A percentile compares a stretch with the other conserved stretches of the same genome.
Conservation (phyloP, 2,888 invertebrate genomes). For the Polymixis lichenea region DNA sequence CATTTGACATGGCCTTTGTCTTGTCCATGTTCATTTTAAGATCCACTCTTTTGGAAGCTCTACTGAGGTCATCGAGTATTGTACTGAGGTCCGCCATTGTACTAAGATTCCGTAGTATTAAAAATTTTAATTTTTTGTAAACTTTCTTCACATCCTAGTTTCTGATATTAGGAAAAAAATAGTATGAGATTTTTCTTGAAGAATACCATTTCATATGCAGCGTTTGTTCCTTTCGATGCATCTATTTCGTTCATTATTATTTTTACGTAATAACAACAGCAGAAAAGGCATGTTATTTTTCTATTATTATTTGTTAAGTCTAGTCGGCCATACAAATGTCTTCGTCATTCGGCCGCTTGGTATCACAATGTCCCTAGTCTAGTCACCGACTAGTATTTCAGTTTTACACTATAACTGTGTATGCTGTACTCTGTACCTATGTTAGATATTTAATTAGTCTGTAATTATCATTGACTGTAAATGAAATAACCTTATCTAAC, state of each 20-base stretch:
- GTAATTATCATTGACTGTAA: conserved; percentile 64
- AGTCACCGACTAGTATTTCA: conserved; percentile 72
- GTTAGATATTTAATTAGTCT: conserved; percentile 67
- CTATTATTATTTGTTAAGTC: neutral
- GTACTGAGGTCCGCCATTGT: too few relatives aligned
- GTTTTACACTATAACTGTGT: conserved; percentile 59
- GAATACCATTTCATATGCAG: neutral
- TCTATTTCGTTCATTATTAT: neutral
- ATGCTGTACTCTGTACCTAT: conserved; percentile 64
- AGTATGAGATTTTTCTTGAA: neutral
- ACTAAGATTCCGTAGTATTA: too few relatives aligned
- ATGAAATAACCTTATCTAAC: conserved; percentile 65
- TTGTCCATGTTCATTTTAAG: too few relatives aligned
- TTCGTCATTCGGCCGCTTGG: conserved; percentile 9
- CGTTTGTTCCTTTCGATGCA: neutral
- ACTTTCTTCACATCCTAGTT: neutral
- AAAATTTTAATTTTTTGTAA: neutral
- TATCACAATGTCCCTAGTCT: conserved; percentile 69
- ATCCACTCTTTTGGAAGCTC: too few relatives aligned
- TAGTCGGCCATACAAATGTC: conserved; percentile 13
- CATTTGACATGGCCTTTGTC: too few relatives aligned
- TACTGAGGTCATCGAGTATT: too few relatives aligned
- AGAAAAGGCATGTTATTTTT: neutral
- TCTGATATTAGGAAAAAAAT: too few relatives aligned
- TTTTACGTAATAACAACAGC: neutral